phyloP scores from a whole-genome alignment of 2,797 vertebrate genomes.

The Amblyraja radiata region DNA sequence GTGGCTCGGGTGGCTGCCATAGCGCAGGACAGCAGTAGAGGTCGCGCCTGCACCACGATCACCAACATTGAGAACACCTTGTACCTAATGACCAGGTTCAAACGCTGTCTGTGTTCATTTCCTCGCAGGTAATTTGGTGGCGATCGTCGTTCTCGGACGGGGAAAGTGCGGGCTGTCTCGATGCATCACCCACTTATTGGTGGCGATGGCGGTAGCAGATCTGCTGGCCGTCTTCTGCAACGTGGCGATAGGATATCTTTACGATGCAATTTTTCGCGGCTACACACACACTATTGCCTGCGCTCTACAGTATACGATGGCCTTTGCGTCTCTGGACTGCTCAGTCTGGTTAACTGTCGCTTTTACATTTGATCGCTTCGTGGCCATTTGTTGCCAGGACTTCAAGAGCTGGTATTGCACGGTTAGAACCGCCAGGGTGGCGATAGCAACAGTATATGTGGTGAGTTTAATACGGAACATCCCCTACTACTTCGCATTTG shows the following conservation, averaged over 20 bases:
- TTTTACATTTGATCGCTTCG: no score
- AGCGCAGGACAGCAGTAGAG: no score
- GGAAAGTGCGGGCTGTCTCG: not conserved
- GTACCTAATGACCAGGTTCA: no score
- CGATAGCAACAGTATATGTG: not conserved
- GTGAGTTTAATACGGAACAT: not conserved
- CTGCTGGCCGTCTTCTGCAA: not conserved
- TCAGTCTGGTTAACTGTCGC: not conserved
- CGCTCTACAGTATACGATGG: no score
- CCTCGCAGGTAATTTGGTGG: not conserved
- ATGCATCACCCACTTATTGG: not conserved
- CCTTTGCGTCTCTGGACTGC: not conserved
- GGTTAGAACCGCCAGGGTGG: not conserved
- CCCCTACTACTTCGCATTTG: not conserved
- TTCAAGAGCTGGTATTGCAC: not conserved
- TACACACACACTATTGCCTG: not conserved
- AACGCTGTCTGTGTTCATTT: not conserved
- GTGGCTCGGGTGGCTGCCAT: no score
- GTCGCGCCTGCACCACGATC: no score
- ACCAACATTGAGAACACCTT: no score
- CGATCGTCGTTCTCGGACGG: not conserved
- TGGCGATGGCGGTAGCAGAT: not conserved
- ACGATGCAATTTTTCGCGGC: not conserved
- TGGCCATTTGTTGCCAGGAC: not conserved
- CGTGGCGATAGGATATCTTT: not conserved